A percentile compares a stretch with the other conserved stretches of the same genome.
Conservation (phyloP, 2,888 invertebrate species). For the Ectemnius lituratus region DNA sequence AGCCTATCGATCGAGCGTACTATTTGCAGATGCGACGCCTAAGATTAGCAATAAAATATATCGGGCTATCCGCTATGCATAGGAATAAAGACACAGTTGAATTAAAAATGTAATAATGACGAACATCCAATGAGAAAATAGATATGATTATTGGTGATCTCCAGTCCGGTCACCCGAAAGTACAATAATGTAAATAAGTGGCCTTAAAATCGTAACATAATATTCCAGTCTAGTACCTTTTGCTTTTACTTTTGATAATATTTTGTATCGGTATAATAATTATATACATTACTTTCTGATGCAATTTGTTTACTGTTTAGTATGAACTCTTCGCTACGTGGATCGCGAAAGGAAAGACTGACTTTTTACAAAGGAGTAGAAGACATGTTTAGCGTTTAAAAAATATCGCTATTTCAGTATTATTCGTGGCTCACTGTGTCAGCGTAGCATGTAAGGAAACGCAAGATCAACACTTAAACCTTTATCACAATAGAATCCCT, state of each 20-base stretch:
- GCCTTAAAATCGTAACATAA: no score
- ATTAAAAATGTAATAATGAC: no score
- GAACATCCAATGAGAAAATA: no score
- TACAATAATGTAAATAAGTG: no score
- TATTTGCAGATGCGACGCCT: constrained; percentile 74
- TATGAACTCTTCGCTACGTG: neutral
- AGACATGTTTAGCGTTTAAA: constrained; percentile 2
- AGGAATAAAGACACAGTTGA: constrained; percentile 17
- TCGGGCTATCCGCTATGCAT: constrained; percentile 44
- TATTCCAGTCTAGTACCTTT: no score
- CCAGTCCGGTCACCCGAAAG: no score
- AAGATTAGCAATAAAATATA: constrained; percentile 64
- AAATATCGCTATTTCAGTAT: constrained; percentile 10
- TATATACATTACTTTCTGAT: neutral
- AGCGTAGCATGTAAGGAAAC: neutral
- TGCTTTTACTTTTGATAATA: no score
- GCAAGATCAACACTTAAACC: neutral
- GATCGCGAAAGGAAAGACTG: neutral
- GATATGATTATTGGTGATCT: no score
- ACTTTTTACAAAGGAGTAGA: constrained; percentile 4
- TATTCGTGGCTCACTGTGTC: neutral
- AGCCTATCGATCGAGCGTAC: constrained; percentile 66
- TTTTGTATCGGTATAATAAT: neutral
- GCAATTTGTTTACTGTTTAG: neutral
- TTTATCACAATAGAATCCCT: constrained; percentile 1